These are phyloP conservation scores for Antechinus stuartii DNA, from an alignment of 2,113 vertebrate genomes.

Conservation along the genomic window DNA sequence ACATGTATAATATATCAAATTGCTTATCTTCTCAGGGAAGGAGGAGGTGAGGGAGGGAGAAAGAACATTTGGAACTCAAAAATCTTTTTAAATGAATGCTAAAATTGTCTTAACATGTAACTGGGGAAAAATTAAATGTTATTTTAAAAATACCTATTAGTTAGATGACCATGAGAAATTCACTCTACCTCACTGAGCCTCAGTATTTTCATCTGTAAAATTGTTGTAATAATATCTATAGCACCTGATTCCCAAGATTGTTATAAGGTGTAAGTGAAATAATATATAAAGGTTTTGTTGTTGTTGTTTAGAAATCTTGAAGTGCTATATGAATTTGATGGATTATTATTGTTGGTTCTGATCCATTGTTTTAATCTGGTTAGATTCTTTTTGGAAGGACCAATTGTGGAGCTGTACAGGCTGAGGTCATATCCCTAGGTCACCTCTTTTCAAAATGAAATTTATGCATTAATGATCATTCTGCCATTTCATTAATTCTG, in stretches of 20 bases:
- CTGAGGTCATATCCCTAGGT: background rate
- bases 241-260: background rate
- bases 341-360: background rate
- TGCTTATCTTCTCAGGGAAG: background rate
- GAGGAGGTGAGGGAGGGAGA: background rate
- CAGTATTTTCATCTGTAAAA: background rate
- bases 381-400: background rate
- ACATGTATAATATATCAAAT: background rate
- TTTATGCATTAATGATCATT: background rate
- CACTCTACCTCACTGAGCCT: background rate
- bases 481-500: background rate
- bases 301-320: background rate
- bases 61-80: background rate
- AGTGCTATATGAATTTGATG: background rate
- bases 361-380: background rate
- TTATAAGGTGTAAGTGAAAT: background rate
- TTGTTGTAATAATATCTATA: background rate
- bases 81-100: background rate
- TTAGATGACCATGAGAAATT: background rate
- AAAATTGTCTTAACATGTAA: background rate
- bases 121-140: background rate
- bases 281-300: background rate
- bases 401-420: background rate
- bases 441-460: background rate
- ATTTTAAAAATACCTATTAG: background rate